Percentiles rank a stretch among this genome's conserved stretches.
Evolutionary conservation across 2,113 vertebrate species (phyloP).

Genomic region (Stigmatopora argus): DNA sequence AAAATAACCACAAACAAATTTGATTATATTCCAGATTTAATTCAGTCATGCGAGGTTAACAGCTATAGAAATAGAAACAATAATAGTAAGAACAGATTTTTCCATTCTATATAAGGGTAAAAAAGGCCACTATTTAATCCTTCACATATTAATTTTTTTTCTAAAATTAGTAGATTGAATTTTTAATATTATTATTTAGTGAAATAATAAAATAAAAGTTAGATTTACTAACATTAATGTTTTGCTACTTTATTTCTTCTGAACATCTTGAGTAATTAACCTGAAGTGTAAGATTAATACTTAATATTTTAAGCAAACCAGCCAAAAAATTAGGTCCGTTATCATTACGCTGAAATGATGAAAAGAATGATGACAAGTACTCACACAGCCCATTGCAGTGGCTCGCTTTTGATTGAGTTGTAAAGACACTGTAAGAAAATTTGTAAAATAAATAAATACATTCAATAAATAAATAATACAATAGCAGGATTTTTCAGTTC

Average conservation of each 20-base stretch:
- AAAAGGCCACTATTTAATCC: background rate
- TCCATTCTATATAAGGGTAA: background rate
- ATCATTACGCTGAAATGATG: background rate
- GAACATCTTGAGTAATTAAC: too few relatives aligned
- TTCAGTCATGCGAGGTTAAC: too few relatives aligned
- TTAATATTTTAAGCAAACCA: too few relatives aligned
- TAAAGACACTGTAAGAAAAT: slow-evolving; percentile 74
- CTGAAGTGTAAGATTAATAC: background rate
- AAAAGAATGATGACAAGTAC: slow-evolving; percentile 24
- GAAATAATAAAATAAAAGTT: too few relatives aligned
- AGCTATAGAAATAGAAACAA: too few relatives aligned
- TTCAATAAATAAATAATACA: too few relatives aligned
- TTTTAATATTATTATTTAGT: background rate
- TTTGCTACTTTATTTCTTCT: too few relatives aligned
- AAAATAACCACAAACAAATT: too few relatives aligned
- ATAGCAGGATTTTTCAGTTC: too few relatives aligned
- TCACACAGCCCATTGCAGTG: slow-evolving; percentile 82
- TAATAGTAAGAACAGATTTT: too few relatives aligned
- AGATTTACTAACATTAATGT: background rate
- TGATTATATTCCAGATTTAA: too few relatives aligned
- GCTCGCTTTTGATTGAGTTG: slow-evolving; percentile 79
- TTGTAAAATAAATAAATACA: slow-evolving; percentile 11
- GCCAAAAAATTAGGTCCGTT: background rate
- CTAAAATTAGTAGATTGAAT: background rate
- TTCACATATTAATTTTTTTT: background rate